Evolutionary conservation across 2,113 vertebrate species (phyloP).

Genomic region (Sinocyclocheilus rhinocerous): DNA sequence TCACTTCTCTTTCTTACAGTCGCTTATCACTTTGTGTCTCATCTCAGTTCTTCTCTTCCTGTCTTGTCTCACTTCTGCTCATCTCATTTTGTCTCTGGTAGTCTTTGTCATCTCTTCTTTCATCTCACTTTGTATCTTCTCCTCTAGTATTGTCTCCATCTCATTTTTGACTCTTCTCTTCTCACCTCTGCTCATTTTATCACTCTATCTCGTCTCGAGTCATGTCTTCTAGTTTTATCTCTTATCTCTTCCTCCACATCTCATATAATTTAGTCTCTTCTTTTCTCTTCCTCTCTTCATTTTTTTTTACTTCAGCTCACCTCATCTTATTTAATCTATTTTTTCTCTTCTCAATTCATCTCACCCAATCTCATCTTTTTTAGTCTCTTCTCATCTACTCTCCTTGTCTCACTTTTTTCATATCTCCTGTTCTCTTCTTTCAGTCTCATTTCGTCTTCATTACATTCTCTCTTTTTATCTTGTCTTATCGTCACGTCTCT

Average conservation of each 20-base stretch:
- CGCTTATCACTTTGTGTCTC: not conserved
- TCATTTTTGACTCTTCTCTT: not conserved
- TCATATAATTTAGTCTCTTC: not conserved
- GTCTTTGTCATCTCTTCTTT: not conserved
- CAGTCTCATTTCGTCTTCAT: not conserved
- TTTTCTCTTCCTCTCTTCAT: not conserved
- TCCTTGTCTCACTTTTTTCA: not conserved
- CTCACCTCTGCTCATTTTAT: not conserved
- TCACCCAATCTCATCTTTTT: not conserved
- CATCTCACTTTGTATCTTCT: not conserved
- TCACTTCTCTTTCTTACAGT: not conserved
- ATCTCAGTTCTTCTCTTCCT: not conserved
- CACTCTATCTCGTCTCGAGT: not conserved
- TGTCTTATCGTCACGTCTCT: too few relatives aligned
- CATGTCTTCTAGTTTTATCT: not conserved
- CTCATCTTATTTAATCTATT: not conserved
- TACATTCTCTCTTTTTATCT: not conserved
- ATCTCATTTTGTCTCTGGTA: not conserved
- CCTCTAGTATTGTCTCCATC: not conserved
- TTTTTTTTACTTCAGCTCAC: not conserved
- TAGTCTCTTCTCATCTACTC: too few relatives aligned
- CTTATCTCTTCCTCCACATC: not conserved
- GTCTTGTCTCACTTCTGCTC: not conserved
- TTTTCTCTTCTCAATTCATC: not conserved
- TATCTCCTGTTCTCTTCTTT: not conserved